These are phyloP conservation scores for Himalopsyche anomala DNA, from an alignment of 2,888 invertebrate genomes.

Conservation along the genomic window DNA sequence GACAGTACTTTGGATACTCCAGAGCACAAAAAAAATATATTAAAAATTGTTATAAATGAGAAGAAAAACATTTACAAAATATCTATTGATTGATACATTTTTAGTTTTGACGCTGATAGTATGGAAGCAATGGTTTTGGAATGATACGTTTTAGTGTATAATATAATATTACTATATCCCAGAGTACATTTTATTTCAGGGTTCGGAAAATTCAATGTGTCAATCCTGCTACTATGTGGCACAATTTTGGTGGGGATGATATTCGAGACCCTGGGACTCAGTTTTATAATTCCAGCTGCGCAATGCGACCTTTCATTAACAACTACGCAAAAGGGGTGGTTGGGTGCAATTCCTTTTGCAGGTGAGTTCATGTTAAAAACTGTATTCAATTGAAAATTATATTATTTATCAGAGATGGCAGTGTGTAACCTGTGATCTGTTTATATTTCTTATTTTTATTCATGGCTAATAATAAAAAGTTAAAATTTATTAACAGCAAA, in stretches of 20 bases:
- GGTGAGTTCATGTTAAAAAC: slow-evolving; percentile 71
- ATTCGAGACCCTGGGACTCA: slow-evolving; percentile 81
- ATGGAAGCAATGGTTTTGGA: background rate
- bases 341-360: slow-evolving; percentile 81
- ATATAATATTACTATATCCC: no score
- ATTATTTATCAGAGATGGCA: no score
- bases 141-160: background rate
- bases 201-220: slow-evolving; percentile 80
- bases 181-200: slow-evolving; percentile 70
- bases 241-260: slow-evolving; percentile 82
- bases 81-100: no score
- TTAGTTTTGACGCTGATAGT: no score
- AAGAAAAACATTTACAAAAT: no score
- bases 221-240: slow-evolving; percentile 79
- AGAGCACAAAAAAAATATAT: no score
- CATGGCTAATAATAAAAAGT: no score
- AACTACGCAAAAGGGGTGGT: slow-evolving; percentile 79
- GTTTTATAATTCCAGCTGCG: slow-evolving; percentile 81
- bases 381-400: background rate
- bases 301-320: slow-evolving; percentile 82
- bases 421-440: no score
- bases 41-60: no score
- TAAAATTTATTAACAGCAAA: no score
- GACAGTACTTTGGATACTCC: no score
- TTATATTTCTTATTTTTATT: no score